Base-by-base conservation (phyloP, 2,888 invertebrate species). In the Amphipyra berbera region DNA sequence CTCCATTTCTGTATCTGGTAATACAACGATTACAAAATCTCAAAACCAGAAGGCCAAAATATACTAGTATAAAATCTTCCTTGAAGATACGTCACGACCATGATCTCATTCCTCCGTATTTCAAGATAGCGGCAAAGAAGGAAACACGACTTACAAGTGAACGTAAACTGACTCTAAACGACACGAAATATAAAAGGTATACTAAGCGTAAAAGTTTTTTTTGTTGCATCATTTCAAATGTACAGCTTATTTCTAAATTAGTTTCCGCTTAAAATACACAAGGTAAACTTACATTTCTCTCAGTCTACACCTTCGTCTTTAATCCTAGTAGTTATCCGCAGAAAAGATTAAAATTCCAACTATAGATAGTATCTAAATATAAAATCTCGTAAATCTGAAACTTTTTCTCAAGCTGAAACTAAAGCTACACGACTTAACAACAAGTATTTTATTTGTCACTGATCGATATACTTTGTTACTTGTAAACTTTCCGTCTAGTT, bases 311-410 rank as follows among this genome's bases (percentile, higher is more conserved):
- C n/a, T n/a, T n/a, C n/a, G n/a, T n/a, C 45, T 21, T 44, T 27
- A n/a, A 44, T 12, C 15, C 6, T 14, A 3, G 7, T 10, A 42
- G 10, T n/a, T 37, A 21, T 21, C 53, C 15, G 42, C 30, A 47
- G 13, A 61, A 57, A 42, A 12, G 41, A 72, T 70, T 66, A 61
- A 56, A 53, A 56, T 53, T 57, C 12, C 48, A 57, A 61, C 41
- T 45, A 10, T 21, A 60, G 35, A 48, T 52, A 15, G 33, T 47
- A 59, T 21, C 52, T 42, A 44, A 61, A 72, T 65, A 66, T 71
- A 56, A 71, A 55, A 69, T 42, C 38, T 61, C 61, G 53, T 72
- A 70, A 70, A 72, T 70, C 67, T 49, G 45, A 70, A 72, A 70
- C 52, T 72, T 72, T 56, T 53, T 66, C 61, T 44, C 14, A 54